Evolutionary conservation across 2,113 vertebrate species (phyloP).

Genomic region (Cynocephalus volans): DNA sequence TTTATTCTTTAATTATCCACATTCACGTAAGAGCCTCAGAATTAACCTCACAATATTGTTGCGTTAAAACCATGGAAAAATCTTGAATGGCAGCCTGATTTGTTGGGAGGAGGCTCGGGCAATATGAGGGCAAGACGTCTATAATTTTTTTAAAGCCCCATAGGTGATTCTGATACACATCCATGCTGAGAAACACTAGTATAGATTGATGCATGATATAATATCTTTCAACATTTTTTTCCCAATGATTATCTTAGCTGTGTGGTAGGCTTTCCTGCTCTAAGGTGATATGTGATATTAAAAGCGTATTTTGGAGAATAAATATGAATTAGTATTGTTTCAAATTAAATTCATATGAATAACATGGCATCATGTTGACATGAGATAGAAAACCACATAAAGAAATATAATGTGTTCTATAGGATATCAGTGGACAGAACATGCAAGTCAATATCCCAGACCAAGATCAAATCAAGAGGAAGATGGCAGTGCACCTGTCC

Average conservation of each 20-base stretch:
- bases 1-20: neutral
- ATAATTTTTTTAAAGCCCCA: neutral
- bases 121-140: neutral
- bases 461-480: neutral
- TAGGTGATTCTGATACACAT: neutral
- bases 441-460: neutral
- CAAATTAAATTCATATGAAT: neutral
- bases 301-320: constrained; percentile 53
- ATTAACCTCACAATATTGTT: neutral
- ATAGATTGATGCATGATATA: neutral
- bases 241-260: neutral
- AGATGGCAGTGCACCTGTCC: neutral
- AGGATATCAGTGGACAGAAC: neutral
- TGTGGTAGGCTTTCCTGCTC: constrained; percentile 8
- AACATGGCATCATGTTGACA: neutral
- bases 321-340: constrained; percentile 11
- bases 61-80: neutral
- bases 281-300: constrained; percentile 8
- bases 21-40: neutral
- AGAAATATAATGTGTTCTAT: neutral
- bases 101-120: neutral
- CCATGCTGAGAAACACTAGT: neutral
- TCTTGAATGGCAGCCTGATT: neutral
- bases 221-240: neutral
- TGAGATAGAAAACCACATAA: neutral